Evolutionary conservation across 64 coral and sea anemone species (phyloP), one percentile per base, ranked within the genome.

Genomic region (Platygyra sinensis): DNA sequence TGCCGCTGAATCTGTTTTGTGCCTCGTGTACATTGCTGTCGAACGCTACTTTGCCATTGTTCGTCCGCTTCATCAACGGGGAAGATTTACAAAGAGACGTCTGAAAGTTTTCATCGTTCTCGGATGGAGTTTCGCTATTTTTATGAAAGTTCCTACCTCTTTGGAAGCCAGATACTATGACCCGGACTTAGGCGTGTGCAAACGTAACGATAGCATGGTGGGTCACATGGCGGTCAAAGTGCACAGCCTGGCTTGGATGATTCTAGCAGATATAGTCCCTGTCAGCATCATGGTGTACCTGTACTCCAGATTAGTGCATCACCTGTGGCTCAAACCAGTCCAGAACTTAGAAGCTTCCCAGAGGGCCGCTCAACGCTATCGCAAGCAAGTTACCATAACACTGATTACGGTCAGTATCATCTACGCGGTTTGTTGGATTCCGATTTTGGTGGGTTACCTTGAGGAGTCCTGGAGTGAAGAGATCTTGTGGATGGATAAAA

Each of bases 231-330:
- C 30, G 63, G 5, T 62, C 57, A 24, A 67, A 82, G 30, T 90
- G 77, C 81, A 90, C 77, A 78, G 60, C 5, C 72, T 78, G 18
- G 39, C 31, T 1, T 90, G 88, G 88, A 80, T 50, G 76, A 57
- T 50, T 52, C 60, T 64, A 24, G 88, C 88, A 54, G 88, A 62
- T 11, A 24, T 90, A 0, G 1, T 90, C 13, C 88, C 88, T 5
- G 80, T 90, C 16, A 80, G 30, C 36, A 39, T 52, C 51, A 90
- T 90, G 88, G 52, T 17, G 14, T 39, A 15, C n/a, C 65, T 90
- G 12, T 90, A 90, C 52, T 72, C 88, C 52, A 90, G 75, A 65
- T 77, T 90, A 16, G 73, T 90, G 8, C 80, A 90, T 38, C 60
- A 30, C 60, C 49, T 89, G 4, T 89, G 88, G 88, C 33, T 50